These are phyloP conservation scores for Drosophila kambysellisi DNA, from an alignment of 2,888 invertebrate genomes.

Conservation along the genomic window DNA sequence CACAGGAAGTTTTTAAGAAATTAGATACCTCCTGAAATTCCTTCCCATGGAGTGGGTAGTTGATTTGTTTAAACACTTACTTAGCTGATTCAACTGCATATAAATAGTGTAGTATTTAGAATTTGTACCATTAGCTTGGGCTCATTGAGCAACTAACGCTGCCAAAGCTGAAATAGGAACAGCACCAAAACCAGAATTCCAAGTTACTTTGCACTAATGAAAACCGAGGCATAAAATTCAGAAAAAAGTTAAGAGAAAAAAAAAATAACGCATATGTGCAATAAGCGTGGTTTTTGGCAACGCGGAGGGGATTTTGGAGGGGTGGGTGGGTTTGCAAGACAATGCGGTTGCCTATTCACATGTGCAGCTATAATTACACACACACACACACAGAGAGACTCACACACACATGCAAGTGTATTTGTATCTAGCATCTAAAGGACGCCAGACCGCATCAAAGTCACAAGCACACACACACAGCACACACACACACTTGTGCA, in stretches of 20 bases:
- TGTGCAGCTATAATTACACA: slow-evolving; percentile 63
- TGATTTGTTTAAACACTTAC: slow-evolving; percentile 3
- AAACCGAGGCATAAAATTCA: slow-evolving; percentile 42
- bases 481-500: slow-evolving; percentile 25
- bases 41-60: neutral
- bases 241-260: neutral
- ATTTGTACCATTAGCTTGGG: slow-evolving; percentile 10
- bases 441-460: slow-evolving; percentile 72
- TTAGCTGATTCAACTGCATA: slow-evolving; percentile 15
- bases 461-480: slow-evolving; percentile 39
- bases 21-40: neutral
- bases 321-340: slow-evolving; percentile 41
- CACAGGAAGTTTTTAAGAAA: neutral
- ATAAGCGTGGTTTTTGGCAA: slow-evolving; percentile 20
- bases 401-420: neutral
- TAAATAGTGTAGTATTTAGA: neutral
- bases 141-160: slow-evolving; percentile 26
- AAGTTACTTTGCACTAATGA: slow-evolving; percentile 70
- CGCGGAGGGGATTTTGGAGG: neutral
- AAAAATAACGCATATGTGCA: slow-evolving; percentile 36
- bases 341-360: slow-evolving; percentile 65
- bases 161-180: slow-evolving; percentile 1
- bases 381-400: slow-evolving; percentile 16
- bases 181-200: slow-evolving; percentile 16
- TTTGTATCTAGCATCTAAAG: slow-evolving; percentile 37